Percentiles rank a stretch among this genome's conserved stretches.
phyloP scores from a whole-genome alignment of 2,888 invertebrate genomes.

The Tachina lurida region DNA sequence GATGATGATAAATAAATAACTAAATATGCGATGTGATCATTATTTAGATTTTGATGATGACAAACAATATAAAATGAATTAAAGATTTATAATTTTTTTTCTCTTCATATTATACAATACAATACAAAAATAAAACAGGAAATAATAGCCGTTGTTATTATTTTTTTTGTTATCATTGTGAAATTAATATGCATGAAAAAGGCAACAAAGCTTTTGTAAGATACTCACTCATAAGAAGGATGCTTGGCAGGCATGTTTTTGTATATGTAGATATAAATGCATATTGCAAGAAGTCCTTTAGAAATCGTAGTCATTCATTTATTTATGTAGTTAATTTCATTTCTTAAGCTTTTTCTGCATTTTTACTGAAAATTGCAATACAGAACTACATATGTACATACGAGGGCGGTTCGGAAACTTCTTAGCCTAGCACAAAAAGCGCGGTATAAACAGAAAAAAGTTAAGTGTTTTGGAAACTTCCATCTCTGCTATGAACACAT shows the following conservation, averaged over 20 bases:
- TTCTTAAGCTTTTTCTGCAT: slow-evolving; percentile 39
- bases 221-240: slow-evolving; percentile 52
- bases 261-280: slow-evolving; percentile 9
- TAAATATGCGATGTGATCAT: slow-evolving; percentile 28
- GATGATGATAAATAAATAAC: slow-evolving; percentile 38
- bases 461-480: too few species aligned
- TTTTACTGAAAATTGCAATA: slow-evolving; percentile 36
- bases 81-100: slow-evolving; percentile 54
- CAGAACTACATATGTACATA: slow-evolving; percentile 14
- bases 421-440: too few species aligned
- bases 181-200: slow-evolving; percentile 69
- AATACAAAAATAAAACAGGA: slow-evolving; percentile 57
- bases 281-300: slow-evolving; percentile 56
- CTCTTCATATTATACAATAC: slow-evolving; percentile 4
- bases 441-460: too few species aligned
- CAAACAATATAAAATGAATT: slow-evolving; percentile 63
- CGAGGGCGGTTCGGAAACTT: too few species aligned
- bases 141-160: slow-evolving; percentile 59
- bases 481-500: too few species aligned
- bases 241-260: slow-evolving; percentile 52
- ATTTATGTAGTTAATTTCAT: slow-evolving; percentile 33
- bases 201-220: slow-evolving; percentile 38
- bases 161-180: slow-evolving; percentile 49
- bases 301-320: slow-evolving; percentile 54
- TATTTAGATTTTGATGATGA: slow-evolving; percentile 47